Conservation (phyloP, 1,140 invertebrate species). For the Ladona fulva region DNA sequence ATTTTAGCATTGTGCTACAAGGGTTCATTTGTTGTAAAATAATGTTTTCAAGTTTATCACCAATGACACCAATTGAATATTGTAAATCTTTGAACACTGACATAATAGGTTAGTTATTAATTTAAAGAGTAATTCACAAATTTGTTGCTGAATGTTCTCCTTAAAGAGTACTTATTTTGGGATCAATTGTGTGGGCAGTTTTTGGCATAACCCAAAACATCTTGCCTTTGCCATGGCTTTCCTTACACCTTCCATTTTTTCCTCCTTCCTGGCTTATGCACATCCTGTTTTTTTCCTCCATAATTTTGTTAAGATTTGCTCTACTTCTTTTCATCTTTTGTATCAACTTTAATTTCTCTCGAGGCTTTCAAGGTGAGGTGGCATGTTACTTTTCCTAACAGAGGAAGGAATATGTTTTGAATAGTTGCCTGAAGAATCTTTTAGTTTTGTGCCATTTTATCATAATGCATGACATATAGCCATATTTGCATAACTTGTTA, state of each 20-base stretch:
- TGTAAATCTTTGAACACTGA: too few relatives aligned
- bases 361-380: not conserved
- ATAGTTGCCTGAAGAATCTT: too few relatives aligned
- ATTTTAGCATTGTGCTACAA: too few relatives aligned
- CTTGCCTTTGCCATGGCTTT: not conserved
- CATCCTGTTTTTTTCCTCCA: not conserved
- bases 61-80: too few relatives aligned
- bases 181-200: not conserved
- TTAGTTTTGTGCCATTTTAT: too few relatives aligned
- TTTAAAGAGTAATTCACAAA: too few relatives aligned
- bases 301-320: not conserved
- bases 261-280: not conserved
- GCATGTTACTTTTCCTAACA: not conserved
- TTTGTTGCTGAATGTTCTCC: too few relatives aligned
- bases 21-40: too few relatives aligned
- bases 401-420: not conserved
- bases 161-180: too few relatives aligned
- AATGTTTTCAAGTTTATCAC: too few relatives aligned
- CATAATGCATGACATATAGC: too few relatives aligned
- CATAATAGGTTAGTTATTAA: too few relatives aligned
- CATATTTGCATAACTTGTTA: not conserved
- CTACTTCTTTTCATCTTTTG: not conserved
- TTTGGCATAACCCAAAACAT: not conserved
- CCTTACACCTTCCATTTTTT: not conserved
- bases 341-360: not conserved